Percentiles rank a stretch among this genome's conserved stretches.
phyloP scores from a whole-genome alignment of 2,113 vertebrate genomes.

The Sceloporus tristichus region DNA sequence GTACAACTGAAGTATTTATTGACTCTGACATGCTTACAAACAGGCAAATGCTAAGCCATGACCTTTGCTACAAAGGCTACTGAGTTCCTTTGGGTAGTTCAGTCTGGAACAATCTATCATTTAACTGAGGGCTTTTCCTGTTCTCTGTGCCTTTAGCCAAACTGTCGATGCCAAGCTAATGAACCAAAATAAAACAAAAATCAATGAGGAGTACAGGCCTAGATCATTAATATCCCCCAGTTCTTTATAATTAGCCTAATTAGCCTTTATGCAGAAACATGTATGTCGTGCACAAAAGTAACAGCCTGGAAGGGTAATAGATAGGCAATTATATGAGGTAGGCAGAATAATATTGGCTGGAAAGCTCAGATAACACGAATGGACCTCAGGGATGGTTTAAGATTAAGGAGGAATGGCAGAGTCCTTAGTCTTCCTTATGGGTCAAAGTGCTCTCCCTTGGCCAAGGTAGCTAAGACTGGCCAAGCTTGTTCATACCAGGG shows the following conservation, averaged over 20 bases:
- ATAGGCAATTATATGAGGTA: not conserved
- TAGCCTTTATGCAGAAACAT: conserved; percentile 48
- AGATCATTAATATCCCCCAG: conserved; percentile 30
- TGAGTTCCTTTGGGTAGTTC: conserved; percentile 43
- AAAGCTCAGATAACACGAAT: not conserved
- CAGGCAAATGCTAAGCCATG: conserved; percentile 45
- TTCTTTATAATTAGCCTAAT: conserved; percentile 36
- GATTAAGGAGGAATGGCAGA: not conserved
- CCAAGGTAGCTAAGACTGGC: too few relatives aligned
- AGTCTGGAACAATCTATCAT: conserved; percentile 54
- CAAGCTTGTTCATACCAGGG: too few relatives aligned
- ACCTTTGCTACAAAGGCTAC: conserved; percentile 50
- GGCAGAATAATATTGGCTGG: not conserved
- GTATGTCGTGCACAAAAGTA: conserved; percentile 35
- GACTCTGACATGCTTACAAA: conserved; percentile 59
- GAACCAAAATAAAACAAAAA: conserved; percentile 55
- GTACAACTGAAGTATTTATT: conserved; percentile 63
- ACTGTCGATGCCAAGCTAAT: conserved; percentile 33
- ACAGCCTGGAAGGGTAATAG: conserved; percentile 31
- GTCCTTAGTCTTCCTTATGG: not conserved
- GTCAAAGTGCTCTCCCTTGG: too few relatives aligned
- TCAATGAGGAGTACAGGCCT: conserved; percentile 16
- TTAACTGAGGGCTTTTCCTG: not conserved
- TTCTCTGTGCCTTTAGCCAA: conserved; percentile 12
- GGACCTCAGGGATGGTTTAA: not conserved